Percentiles rank a stretch among this genome's conserved stretches.
Evolutionary conservation across 2,113 vertebrate species (phyloP).

Genomic region (Channa argus): DNA sequence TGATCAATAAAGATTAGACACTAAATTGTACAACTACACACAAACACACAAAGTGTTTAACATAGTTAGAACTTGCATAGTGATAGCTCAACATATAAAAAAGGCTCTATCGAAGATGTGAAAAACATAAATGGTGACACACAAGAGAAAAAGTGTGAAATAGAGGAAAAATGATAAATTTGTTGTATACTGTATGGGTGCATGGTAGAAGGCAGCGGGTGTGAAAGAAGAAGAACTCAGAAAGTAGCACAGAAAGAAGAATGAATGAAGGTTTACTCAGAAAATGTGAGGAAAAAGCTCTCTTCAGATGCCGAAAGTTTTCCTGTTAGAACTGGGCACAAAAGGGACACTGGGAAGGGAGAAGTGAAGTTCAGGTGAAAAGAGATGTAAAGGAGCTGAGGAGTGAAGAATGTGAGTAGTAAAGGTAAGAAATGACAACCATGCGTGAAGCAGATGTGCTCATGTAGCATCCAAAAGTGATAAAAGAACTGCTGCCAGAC

Average conservation of each 20-base stretch:
- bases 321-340: background rate
- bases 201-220: background rate
- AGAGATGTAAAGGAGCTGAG: background rate
- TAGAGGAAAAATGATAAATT: too few relatives aligned
- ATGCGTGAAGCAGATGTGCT: constrained; percentile 22
- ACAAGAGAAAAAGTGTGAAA: too few relatives aligned
- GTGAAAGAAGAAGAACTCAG: background rate
- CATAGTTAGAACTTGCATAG: too few relatives aligned
- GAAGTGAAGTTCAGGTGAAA: constrained; percentile 8
- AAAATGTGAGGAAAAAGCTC: background rate
- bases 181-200: too few relatives aligned
- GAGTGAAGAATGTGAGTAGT: background rate
- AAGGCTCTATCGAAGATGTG: too few relatives aligned
- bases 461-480: constrained; percentile 43
- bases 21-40: too few relatives aligned
- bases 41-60: too few relatives aligned
- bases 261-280: background rate
- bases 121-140: too few relatives aligned
- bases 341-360: background rate
- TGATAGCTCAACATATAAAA: too few relatives aligned
- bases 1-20: too few relatives aligned
- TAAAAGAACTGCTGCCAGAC: constrained; percentile 41
- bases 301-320: background rate
- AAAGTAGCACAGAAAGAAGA: background rate
- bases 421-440: constrained; percentile 5